Evolutionary conservation across 2,113 vertebrate species (phyloP).

Genomic region (Esox niger): DNA sequence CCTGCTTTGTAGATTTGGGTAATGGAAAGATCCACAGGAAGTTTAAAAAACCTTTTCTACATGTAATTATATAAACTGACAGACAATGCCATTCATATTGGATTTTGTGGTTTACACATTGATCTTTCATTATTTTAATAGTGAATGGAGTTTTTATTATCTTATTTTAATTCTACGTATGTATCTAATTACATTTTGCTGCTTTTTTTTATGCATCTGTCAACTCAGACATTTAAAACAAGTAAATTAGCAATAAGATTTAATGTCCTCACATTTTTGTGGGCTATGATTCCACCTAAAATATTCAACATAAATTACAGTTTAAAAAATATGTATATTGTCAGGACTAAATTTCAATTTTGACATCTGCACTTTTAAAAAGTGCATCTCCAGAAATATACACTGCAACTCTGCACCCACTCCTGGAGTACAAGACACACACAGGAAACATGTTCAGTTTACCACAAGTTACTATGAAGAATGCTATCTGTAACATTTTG

Average conservation of each 20-base stretch:
- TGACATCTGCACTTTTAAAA: slow-evolving; percentile 18
- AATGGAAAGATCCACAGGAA: slow-evolving; percentile 14
- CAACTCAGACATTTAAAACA: too few species aligned
- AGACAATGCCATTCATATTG: neutral
- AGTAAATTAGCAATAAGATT: neutral
- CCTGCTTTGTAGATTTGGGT: slow-evolving; percentile 37
- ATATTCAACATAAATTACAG: neutral
- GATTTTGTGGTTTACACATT: neutral
- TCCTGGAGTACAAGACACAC: slow-evolving; percentile 13
- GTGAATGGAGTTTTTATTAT: neutral
- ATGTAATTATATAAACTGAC: neutral
- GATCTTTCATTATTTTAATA: neutral
- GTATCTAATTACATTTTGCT: neutral
- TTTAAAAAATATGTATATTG: neutral
- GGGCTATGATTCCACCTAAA: neutral
- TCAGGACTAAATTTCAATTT: neutral
- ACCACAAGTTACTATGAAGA: slow-evolving; percentile 18
- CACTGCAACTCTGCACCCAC: slow-evolving; percentile 22
- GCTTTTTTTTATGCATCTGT: too few species aligned
- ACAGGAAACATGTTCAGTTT: slow-evolving; percentile 42
- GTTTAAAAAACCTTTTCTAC: neutral
- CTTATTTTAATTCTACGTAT: neutral
- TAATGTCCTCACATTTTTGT: neutral
- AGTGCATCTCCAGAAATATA: slow-evolving; percentile 33
- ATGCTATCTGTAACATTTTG: neutral